Conservation (phyloP, 2,113 vertebrate genomes). For the Seriola quinqueradiata region DNA sequence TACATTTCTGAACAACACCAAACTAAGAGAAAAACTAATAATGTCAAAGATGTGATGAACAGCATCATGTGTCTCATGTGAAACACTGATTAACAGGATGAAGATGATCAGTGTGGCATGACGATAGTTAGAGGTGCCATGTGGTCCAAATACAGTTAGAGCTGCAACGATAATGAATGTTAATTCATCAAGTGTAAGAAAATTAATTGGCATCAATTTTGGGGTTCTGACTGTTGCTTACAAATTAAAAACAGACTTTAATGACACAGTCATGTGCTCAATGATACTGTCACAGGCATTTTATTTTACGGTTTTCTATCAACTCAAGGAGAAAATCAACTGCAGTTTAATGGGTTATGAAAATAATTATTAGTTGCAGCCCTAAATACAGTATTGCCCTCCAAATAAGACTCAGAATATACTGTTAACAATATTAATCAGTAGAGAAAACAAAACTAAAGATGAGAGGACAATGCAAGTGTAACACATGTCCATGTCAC, state of each 20-base stretch:
- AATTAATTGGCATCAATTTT: background rate
- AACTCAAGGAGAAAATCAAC: background rate
- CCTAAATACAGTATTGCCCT: background rate
- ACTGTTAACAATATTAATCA: background rate
- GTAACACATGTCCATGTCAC: background rate
- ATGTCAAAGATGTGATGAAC: conserved; percentile 4
- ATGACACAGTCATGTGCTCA: no score
- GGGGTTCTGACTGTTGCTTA: no score
- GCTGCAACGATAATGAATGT: background rate
- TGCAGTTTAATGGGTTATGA: background rate
- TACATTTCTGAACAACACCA: background rate
- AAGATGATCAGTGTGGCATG: background rate
- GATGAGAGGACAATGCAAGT: background rate
- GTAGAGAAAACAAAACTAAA: background rate
- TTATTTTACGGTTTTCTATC: background rate
- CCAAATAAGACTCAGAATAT: background rate
- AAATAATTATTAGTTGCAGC: background rate
- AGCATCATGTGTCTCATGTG: conserved; percentile 12
- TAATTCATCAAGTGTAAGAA: background rate
- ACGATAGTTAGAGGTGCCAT: background rate
- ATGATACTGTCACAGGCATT: no score
- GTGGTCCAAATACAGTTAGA: background rate
- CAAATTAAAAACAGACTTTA: no score
- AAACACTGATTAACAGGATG: conserved; percentile 21
- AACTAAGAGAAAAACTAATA: background rate